Conservation (phyloP, 2,797 vertebrate species). For the Brachyrhaphis roseni region DNA sequence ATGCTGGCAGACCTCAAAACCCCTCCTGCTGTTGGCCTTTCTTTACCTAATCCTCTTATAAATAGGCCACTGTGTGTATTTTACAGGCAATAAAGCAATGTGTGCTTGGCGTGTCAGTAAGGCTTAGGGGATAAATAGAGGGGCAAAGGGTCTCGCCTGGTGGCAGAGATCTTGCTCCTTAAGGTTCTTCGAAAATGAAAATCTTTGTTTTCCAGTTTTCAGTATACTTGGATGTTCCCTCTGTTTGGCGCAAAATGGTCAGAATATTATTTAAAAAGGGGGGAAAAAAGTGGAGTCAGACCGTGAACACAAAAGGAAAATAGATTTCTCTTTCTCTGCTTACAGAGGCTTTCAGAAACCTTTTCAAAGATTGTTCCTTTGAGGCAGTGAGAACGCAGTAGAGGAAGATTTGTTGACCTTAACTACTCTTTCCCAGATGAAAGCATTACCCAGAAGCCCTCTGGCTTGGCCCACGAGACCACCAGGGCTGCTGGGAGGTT, state of each 20-base stretch:
- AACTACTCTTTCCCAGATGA: slow-evolving; percentile 51
- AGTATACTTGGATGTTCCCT: slow-evolving; percentile 14
- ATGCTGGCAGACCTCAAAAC: slow-evolving; percentile 58
- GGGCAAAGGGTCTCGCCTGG: slow-evolving; percentile 46
- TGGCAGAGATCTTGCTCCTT: slow-evolving; percentile 45
- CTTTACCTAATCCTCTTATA: slow-evolving; percentile 79
- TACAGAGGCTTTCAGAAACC: slow-evolving; percentile 53
- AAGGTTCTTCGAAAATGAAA: slow-evolving; percentile 18
- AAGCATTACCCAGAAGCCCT: slow-evolving; percentile 61
- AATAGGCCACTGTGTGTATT: slow-evolving; percentile 81
- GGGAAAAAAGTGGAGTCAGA: slow-evolving; percentile 20
- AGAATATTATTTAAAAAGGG: slow-evolving; percentile 24
- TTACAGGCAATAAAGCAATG: slow-evolving; percentile 81
- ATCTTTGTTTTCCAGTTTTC: slow-evolving; percentile 21
- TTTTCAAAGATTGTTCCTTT: slow-evolving; percentile 55
- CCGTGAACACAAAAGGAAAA: slow-evolving; percentile 30
- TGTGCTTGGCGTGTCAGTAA: slow-evolving; percentile 53
- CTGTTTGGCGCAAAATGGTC: slow-evolving; percentile 26
- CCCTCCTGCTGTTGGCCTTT: slow-evolving; percentile 68
- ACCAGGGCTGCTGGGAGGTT: slow-evolving; percentile 29
- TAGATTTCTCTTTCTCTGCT: slow-evolving; percentile 51
- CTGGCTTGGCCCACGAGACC: slow-evolving; percentile 53
- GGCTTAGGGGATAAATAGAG: slow-evolving; percentile 54
- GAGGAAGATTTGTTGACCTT: slow-evolving; percentile 54
- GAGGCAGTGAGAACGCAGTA: slow-evolving; percentile 46